Conservation (phyloP, 1,140 invertebrate genomes). For the Eumaeus atala region DNA sequence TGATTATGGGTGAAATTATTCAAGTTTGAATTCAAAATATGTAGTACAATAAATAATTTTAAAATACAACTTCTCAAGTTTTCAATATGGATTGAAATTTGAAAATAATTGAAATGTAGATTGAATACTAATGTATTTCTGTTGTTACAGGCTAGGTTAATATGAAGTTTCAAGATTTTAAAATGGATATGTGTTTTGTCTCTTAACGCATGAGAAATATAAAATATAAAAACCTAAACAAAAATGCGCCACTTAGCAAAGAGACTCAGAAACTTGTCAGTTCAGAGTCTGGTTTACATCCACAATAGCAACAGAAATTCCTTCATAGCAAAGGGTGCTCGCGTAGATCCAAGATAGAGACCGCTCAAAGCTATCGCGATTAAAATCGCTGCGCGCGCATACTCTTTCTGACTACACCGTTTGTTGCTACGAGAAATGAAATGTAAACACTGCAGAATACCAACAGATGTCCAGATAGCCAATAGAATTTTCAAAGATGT, state of each 20-base stretch:
- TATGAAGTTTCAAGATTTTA: too few relatives aligned
- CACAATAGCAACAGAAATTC: constrained; percentile 21
- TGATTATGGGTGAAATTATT: too few relatives aligned
- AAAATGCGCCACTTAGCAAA: constrained; percentile 2
- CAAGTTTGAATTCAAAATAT: too few relatives aligned
- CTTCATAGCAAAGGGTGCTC: constrained; percentile 29
- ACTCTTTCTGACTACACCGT: constrained; percentile 37
- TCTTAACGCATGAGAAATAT: too few relatives aligned
- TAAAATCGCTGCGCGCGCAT: constrained; percentile 60
- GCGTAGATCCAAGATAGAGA: constrained; percentile 45
- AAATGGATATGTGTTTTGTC: too few relatives aligned
- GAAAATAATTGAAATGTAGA: too few relatives aligned
- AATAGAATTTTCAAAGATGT: constrained; percentile 43
- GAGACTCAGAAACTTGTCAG: not conserved
- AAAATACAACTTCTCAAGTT: too few relatives aligned
- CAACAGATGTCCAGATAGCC: constrained; percentile 69
- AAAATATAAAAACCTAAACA: constrained; percentile 4
- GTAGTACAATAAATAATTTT: too few relatives aligned
- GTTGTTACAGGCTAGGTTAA: too few relatives aligned
- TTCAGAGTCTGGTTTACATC: constrained; percentile 2
- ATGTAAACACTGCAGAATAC: constrained; percentile 62
- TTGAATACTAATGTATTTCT: too few relatives aligned
- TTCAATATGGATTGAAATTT: too few relatives aligned
- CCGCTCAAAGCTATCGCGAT: constrained; percentile 55
- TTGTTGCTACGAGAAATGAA: constrained; percentile 66